Base-by-base conservation (phyloP, 1,140 invertebrate species). In the Microplitis demolitor region DNA sequence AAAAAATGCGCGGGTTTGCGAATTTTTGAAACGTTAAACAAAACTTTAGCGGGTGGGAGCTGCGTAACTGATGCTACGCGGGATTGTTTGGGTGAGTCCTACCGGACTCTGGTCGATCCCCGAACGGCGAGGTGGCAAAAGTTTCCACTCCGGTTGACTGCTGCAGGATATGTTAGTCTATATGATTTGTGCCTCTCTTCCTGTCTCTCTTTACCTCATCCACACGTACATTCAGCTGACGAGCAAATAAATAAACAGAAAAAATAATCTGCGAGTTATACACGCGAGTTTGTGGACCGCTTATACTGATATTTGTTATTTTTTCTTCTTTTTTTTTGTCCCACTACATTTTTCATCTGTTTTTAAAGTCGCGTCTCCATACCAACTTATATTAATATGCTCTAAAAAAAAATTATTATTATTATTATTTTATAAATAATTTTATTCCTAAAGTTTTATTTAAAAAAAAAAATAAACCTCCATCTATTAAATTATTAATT, bases 21-120 rank as follows among this genome's bases (percentile, higher is more conserved):
- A 79, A 80, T 80, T 82, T 81, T 81, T 78, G 71, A 77, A 80
- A 83, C 75, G 76, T 79, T 77, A 78, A 82, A 83, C 80, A 81
- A 79, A 78, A 78, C 80, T 81, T 79, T 80, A 51, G 68, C 56
- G 78, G 75, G 50, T 62, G 76, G 72, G 77, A 78, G 77, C 63
- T 71, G 69, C 74, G 77, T 79, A 81, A 79, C 77, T 78, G 75
- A 24, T 24, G 24, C 24, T 24, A 24, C 24, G 24, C 24, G 24
- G 24, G 24, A 24, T 24, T 24, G 24, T 24, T 24, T 24, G 24
- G 24, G 24, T 24, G 24, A 24, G 79, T 75, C 76, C 67, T 71
- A 76, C 11, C 63, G 74, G 33, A 45, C 50, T 53, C 3, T 34
- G 14, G 45, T 34, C 8, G 6, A 67, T 13, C 39, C 39, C 37